A percentile compares a stretch with the other conserved stretches of the same genome.
Evolutionary conservation across 2,797 vertebrate species (phyloP).

Genomic region (Hypotaenidia okinawae): DNA sequence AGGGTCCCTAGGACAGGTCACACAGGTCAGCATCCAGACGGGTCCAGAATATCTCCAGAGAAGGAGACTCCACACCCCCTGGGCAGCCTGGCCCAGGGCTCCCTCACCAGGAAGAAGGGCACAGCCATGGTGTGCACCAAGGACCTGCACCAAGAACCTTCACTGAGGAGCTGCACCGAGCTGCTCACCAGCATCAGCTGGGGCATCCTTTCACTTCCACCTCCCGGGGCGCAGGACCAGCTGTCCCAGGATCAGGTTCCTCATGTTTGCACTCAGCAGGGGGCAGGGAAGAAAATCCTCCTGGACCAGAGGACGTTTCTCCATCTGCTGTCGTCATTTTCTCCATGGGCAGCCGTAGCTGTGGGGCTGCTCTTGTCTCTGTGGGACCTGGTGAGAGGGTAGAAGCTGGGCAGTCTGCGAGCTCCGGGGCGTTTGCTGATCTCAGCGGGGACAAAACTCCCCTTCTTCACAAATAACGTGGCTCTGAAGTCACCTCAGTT

Average conservation of each 20-base stretch:
- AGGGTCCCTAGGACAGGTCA: too few species aligned
- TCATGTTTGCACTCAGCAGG: rapidly evolving
- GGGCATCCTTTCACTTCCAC: not conserved
- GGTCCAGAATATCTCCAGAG: too few species aligned
- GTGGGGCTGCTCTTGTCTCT: not conserved
- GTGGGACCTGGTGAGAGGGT: not conserved
- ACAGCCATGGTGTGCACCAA: rapidly evolving
- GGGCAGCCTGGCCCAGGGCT: too few species aligned
- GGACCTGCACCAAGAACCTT: not conserved
- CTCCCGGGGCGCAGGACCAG: not conserved
- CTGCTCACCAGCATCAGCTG: not conserved
- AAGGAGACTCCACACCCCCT: too few species aligned
- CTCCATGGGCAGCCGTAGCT: rapidly evolving
- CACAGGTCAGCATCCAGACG: too few species aligned
- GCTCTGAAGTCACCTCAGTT: not conserved
- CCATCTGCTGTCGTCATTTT: not conserved
- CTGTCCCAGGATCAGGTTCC: not conserved
- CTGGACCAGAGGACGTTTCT: not conserved
- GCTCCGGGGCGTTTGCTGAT: rapidly evolving
- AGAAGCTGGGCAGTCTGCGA: not conserved
- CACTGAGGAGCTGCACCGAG: not conserved
- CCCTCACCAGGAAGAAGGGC: too few species aligned
- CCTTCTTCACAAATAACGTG: not conserved
- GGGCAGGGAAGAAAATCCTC: not conserved
- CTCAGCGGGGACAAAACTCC: not conserved